These are phyloP conservation scores for Ichneumon xanthorius DNA, from an alignment of 2,888 invertebrate species.

Conservation along the genomic window DNA sequence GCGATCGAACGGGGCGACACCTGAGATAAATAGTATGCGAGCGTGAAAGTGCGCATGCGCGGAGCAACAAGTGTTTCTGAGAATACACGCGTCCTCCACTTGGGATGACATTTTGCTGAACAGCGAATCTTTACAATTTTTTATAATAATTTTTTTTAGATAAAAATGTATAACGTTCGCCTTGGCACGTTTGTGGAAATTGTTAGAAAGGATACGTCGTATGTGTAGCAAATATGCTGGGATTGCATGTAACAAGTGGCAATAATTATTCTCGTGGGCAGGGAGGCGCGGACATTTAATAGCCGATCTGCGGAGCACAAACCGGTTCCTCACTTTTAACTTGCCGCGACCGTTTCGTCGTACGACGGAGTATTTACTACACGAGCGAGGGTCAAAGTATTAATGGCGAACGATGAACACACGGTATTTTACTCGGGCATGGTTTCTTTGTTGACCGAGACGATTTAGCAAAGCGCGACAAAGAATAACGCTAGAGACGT, in stretches of 20 bases:
- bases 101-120: neutral
- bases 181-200: neutral
- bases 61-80: neutral
- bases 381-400: slow-evolving; percentile 63
- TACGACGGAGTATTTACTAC: neutral
- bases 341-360: slow-evolving; percentile 43
- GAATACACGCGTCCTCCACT: neutral
- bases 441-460: slow-evolving; percentile 7
- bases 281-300: slow-evolving; percentile 54
- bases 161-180: neutral
- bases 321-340: slow-evolving; percentile 57
- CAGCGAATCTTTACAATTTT: neutral
- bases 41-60: neutral
- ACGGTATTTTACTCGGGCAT: slow-evolving; percentile 7
- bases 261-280: slow-evolving; percentile 49
- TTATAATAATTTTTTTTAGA: neutral
- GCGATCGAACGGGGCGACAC: neutral
- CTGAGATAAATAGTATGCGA: neutral
- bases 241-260: neutral
- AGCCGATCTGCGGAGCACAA: slow-evolving; percentile 56
- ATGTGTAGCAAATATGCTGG: neutral
- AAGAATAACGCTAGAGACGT: neutral
- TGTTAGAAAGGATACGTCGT: neutral
- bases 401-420: neutral
- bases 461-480: slow-evolving; percentile 22